Evolutionary conservation across 2,888 invertebrate species (phyloP).

Genomic region (Parnassius orleans): DNA sequence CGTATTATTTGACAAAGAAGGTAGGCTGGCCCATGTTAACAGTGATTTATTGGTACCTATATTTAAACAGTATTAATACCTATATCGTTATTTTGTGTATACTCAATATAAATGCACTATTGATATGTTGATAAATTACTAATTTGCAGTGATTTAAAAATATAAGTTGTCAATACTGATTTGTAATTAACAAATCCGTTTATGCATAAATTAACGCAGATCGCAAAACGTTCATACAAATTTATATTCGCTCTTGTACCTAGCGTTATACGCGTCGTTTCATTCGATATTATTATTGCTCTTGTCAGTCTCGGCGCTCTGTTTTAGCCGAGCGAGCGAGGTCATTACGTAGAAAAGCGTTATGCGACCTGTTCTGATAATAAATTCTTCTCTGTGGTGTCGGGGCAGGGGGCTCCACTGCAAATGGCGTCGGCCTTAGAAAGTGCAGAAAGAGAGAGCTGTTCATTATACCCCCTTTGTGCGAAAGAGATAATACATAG

Average conservation of each 20-base stretch:
- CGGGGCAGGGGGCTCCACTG: conserved; percentile 31
- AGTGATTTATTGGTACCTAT: too few relatives aligned
- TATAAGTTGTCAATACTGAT: too few relatives aligned
- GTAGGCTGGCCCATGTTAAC: too few relatives aligned
- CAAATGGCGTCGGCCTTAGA: conserved; percentile 39
- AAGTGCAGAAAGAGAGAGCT: conserved; percentile 36
- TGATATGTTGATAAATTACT: too few relatives aligned
- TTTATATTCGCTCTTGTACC: background rate
- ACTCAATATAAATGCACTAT: too few relatives aligned
- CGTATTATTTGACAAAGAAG: too few relatives aligned
- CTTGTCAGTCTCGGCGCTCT: conserved; percentile 31
- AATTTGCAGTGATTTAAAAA: too few relatives aligned
- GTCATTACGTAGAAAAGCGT: conserved; percentile 46
- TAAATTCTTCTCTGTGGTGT: conserved; percentile 42
- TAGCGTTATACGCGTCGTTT: conserved; percentile 16
- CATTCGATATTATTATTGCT: conserved; percentile 46
- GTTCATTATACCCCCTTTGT: conserved; percentile 29
- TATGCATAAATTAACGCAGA: background rate
- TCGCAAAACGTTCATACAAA: background rate
- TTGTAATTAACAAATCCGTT: too few relatives aligned
- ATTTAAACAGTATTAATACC: too few relatives aligned
- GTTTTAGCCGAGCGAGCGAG: conserved; percentile 43
- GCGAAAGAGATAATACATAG: conserved; percentile 46
- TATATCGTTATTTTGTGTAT: too few relatives aligned
- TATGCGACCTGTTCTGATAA: conserved; percentile 53